Percentiles rank a stretch among this genome's conserved stretches.
These are phyloP conservation scores for Polypterus bichir DNA, from an alignment of 2,113 vertebrate genomes.

Conservation along the genomic window DNA sequence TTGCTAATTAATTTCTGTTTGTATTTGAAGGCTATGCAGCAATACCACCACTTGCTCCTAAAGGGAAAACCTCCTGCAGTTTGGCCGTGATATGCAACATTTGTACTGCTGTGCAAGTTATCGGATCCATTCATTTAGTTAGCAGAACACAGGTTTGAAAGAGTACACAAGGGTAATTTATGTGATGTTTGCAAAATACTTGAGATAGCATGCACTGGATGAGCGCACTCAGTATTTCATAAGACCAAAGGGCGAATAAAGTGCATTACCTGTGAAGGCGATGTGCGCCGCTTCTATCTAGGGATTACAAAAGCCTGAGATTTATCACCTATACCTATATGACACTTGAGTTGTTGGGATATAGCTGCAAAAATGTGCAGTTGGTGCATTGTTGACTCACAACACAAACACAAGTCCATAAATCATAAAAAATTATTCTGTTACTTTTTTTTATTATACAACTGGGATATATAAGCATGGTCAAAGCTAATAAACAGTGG, in stretches of 20 bases:
- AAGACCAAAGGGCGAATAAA: conserved; percentile 8
- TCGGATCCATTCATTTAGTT: not conserved
- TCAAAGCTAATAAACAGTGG: no score
- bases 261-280: conserved; percentile 11
- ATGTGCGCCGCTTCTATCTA: not conserved
- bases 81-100: not conserved
- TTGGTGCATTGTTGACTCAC: conserved; percentile 17
- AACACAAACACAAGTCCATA: conserved; percentile 13
- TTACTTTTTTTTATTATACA: no score
- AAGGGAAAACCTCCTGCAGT: no score
- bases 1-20: no score
- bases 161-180: conserved; percentile 1
- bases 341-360: conserved; percentile 12
- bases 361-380: conserved; percentile 6
- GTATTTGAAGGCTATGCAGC: no score
- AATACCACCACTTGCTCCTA: no score
- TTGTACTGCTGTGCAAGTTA: not conserved
- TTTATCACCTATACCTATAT: conserved; percentile 11
- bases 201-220: conserved; percentile 2
- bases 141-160: not conserved
- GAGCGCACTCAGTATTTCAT: conserved; percentile 1
- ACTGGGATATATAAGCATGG: no score
- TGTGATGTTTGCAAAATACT: conserved; percentile 6
- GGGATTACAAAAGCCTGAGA: conserved; percentile 5
- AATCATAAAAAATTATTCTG: conserved; percentile 3